Conservation (phyloP, 2,113 vertebrate species). For the Oncorhynchus kisutch region DNA sequence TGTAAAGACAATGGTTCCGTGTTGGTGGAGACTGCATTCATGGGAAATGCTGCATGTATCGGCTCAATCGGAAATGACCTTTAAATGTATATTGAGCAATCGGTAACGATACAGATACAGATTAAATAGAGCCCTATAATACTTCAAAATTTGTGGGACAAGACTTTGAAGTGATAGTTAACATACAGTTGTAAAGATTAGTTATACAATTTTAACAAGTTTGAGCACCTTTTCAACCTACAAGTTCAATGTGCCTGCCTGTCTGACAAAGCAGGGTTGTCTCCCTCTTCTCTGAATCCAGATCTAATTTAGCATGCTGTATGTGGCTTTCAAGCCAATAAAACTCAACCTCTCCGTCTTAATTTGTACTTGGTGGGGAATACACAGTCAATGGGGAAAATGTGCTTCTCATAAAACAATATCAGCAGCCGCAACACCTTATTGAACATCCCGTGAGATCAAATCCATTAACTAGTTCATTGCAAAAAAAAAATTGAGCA, state of each 20-base stretch:
- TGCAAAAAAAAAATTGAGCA: not conserved
- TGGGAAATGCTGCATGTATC: too few relatives aligned
- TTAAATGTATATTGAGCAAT: too few relatives aligned
- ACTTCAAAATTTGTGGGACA: not conserved
- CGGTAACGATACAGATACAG: too few relatives aligned
- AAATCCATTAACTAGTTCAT: conserved; percentile 2
- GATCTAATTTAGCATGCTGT: not conserved
- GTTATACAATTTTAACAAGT: not conserved
- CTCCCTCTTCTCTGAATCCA: not conserved
- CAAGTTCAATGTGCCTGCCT: not conserved
- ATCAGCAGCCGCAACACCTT: not conserved
- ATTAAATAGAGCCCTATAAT: too few relatives aligned
- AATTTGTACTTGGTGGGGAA: not conserved
- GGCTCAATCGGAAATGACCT: too few relatives aligned
- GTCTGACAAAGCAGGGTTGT: not conserved
- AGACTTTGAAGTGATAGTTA: not conserved
- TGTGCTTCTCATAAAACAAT: not conserved
- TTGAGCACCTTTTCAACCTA: not conserved
- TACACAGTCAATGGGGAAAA: conserved; percentile 1
- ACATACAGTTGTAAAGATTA: not conserved
- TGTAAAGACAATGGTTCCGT: too few relatives aligned
- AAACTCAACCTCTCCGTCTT: not conserved
- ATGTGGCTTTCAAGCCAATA: not conserved
- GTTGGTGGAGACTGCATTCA: too few relatives aligned
- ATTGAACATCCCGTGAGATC: not conserved